Evolutionary conservation across 1,140 invertebrate species (phyloP).

Genomic region (Drosophila parabipectinata): DNA sequence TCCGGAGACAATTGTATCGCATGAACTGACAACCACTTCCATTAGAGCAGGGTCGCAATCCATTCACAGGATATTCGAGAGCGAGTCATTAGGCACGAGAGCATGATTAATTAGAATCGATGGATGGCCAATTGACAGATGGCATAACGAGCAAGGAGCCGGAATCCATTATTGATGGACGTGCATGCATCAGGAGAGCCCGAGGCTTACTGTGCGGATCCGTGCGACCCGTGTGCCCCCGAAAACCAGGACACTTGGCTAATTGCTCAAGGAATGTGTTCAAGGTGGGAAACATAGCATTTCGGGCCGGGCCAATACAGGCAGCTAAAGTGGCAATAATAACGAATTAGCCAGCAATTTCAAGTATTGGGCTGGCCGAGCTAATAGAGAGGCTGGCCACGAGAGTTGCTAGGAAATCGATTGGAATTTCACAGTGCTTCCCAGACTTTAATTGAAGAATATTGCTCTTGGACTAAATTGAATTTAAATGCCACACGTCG

Average conservation of each 20-base stretch:
- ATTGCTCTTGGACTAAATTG: neutral
- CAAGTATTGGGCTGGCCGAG: conserved; percentile 38
- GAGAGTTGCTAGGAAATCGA: conserved; percentile 8
- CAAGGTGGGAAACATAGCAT: conserved; percentile 3
- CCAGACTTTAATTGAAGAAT: neutral
- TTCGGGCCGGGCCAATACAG: conserved; percentile 5
- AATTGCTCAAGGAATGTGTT: conserved; percentile 47
- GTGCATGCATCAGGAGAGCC: conserved; percentile 24
- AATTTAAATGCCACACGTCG: neutral
- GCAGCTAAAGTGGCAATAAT: conserved; percentile 66
- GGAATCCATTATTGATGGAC: conserved; percentile 68
- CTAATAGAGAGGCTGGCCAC: conserved; percentile 42
- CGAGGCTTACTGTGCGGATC: no score
- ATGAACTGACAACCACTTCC: conserved; percentile 9
- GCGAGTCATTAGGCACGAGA: conserved; percentile 64
- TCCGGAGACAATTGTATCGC: conserved; percentile 40
- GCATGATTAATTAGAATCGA: conserved; percentile 80
- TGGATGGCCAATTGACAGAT: conserved; percentile 75
- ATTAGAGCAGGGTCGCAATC: conserved; percentile 16
- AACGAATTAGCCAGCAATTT: conserved; percentile 79
- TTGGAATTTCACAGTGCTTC: neutral
- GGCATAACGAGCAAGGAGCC: conserved; percentile 52
- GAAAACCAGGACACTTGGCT: conserved; percentile 34
- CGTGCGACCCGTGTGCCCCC: neutral
- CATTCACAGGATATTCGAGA: conserved; percentile 38